Base-by-base conservation (phyloP, 2,888 invertebrate genomes). In the Aricia artaxerxes region DNA sequence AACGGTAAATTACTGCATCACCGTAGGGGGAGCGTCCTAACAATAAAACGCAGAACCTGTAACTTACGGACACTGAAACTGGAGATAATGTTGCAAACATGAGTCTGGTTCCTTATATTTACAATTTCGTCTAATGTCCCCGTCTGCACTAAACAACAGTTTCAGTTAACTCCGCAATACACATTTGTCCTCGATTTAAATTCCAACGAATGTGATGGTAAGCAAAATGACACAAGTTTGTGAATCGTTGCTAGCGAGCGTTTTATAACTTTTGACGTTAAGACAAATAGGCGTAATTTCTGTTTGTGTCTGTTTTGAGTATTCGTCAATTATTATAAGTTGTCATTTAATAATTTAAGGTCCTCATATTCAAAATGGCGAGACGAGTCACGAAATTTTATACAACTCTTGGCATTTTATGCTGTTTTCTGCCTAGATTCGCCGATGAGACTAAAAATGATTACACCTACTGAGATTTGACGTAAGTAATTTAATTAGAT, bases 201-300 rank as follows among this genome's bases (percentile, higher is more conserved):
- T 69, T 69, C 35, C 35, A 69, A 69, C 69, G 13, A 69, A 69
- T 69, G 64, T 35, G 31, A 35, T 69, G 31, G 11, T 69, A 69
- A 69, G 35, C 69, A 5, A 69, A 35, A 69, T 38, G 69, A 16
- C 69, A 69, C 16, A 69, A 69, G 35, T 69, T 69, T 38, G 35
- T 69, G 13, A 69, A 38, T 35, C 31, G 35, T 69, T 69, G 31
- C 69, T 13, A 5, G 69, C 9, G 35, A 69, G 13, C 69, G 69
- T 69, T 69, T 69, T 69, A 69, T 38, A 69, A 69, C 69, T 69
- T 69, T 35, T 69, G 35, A 13, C 35, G 31, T 64, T 57, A 35
- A 69, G 69, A 69, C 13, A 69, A 69, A 69, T 69, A 69, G 69
- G 64, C 31, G 64, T 69, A 38, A 38, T 69, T 35, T 38, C 13